Base-by-base conservation (phyloP, 2,797 vertebrate species). In the Geotrypetes seraphini region DNA sequence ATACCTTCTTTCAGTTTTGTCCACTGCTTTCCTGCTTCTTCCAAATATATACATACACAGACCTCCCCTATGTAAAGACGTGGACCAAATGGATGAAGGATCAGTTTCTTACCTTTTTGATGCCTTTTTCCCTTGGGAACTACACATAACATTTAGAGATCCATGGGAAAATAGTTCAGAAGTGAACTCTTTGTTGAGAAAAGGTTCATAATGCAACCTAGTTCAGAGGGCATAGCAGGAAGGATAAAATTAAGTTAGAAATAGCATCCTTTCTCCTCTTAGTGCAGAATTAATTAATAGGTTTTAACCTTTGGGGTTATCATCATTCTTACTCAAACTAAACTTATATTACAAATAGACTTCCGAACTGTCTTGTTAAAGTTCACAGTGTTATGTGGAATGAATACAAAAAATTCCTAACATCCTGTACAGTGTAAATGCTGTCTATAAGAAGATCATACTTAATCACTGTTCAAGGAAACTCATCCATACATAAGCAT, bases 241-340 rank as follows among this genome's bases (percentile, higher is more conserved):
- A 12, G 14, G 2, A 7, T 52, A 45, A 57, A 37, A 48, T 36
- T 34, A 42, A 49, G 19, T 53, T 10, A 21, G 31, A 31, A 49
- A 24, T 54, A 54, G 27, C 31, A 25, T 39, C 14, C 39, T 48
- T 24, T 12, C 33, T 31, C 6, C 26, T 10, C 26, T 52, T 45
- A 36, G 19, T 43, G 12, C 20, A 50, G 52, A 41, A 7, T 31
- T 50, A 49, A 43, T 4, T 10, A 48, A 12, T 50, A 44, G 35
- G 40, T 57, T 28, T 35, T 53, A 49, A 55, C 22, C 36, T 47
- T n/a, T n/a, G 17, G 36, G 46, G 39, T 47, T 53, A 50, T 51
- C 45, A 36, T 21, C 19, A 48, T 31, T 29, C 20, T 28, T 53
- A 28, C 18, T 50, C 22, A 41, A 40, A 19, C 40, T 32, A 48